phyloP scores from a whole-genome alignment of 2,113 vertebrate species.

The Struthidea cinerea region DNA sequence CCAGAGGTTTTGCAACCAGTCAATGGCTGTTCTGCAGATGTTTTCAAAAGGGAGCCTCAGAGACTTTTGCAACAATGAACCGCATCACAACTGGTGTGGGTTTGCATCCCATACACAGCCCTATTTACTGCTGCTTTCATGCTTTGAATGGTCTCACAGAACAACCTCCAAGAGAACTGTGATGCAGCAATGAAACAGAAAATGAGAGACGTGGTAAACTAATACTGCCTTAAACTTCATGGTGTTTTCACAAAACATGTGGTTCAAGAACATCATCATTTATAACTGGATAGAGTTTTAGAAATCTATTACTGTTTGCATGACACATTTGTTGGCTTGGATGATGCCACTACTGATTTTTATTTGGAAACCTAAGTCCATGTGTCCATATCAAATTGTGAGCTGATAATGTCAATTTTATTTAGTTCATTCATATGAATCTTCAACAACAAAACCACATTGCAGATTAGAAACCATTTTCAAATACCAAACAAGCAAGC shows the following conservation, averaged over 20 bases:
- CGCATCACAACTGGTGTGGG: accelerated
- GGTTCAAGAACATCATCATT: neutral
- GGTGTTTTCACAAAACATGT: accelerated
- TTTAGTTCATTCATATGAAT: neutral
- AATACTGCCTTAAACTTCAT: neutral
- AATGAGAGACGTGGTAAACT: neutral
- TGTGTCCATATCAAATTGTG: neutral
- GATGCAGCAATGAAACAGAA: neutral
- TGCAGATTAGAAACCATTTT: neutral
- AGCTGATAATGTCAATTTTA: neutral
- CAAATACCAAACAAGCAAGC: neutral
- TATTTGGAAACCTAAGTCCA: neutral
- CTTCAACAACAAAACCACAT: neutral
- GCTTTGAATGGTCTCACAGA: neutral
- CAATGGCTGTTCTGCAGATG: neutral
- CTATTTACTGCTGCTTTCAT: neutral
- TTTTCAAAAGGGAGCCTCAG: neutral
- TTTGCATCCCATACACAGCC: accelerated
- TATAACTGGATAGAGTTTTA: neutral
- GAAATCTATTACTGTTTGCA: neutral
- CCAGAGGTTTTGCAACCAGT: neutral
- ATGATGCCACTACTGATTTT: neutral
- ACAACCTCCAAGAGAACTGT: neutral
- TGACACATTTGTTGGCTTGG: neutral
- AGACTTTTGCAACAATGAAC: neutral